Base-by-base conservation (phyloP, 64 coral and sea anemone species). In the Montipora capricornis region DNA sequence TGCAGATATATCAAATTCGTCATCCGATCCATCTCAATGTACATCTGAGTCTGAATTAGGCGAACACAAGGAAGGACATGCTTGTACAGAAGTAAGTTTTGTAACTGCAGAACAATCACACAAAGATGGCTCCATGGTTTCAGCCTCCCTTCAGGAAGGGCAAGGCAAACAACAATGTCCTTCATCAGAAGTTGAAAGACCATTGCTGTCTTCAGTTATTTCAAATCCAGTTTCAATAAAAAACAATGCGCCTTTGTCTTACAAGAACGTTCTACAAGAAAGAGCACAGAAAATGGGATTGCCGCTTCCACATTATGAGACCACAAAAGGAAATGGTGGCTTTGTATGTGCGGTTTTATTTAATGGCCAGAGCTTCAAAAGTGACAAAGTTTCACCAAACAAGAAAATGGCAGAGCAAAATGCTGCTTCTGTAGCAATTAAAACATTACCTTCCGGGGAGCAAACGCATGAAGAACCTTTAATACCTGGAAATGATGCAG, bases 251-350 rank as follows among this genome's bases (percentile, higher is more conserved):
- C 8, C 75, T 24, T 22, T 62, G 15, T 84, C 92, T 80, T 88
- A 51, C 16, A 93, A 93, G 73, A 93, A 88, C 46, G 4, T 93
- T 7, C 12, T 93, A 12, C 80, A 93, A 62, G 92, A 93, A 74
- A 79, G 11, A 46, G 92, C 92, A 57, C 94, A 92, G 29, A 88
- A 80, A 74, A 71, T 75, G 44, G 75, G 73, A 13, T 6, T 89
- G 11, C 1, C 90, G 37, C 57, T 92, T 2, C 94, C 94, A 7
- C 49, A 79, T 19, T 95, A 95, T 68, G 75, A 88, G 26, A 92
- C 77, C 13, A 60, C 17, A 8, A 13, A 47, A 83, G 84, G 75
- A 8, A 55, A 15, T 19, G 29, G 19, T 49, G 89, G 94, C 8
- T 88, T 87, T 92, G 77, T 81, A 20, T 91, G 77, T 44, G 58